Evolutionary conservation across 2,797 vertebrate genomes (phyloP).

Genomic region (Dendrocincla tyrannina): DNA sequence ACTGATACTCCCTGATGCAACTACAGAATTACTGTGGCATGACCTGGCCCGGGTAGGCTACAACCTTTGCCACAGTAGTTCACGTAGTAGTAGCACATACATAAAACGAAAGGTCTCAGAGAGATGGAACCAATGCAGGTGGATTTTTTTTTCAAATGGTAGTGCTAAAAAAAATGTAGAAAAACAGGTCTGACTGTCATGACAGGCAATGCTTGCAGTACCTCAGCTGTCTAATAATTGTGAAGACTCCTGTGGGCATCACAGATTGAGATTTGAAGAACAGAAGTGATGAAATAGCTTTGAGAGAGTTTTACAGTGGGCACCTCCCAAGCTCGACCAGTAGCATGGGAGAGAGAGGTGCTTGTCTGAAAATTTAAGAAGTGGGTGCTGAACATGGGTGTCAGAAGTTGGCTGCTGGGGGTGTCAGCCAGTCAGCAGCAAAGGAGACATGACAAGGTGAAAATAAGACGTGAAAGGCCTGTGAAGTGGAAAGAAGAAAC

Average conservation of each 20-base stretch:
- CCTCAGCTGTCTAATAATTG: neutral
- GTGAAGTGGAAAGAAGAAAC: conserved; percentile 9
- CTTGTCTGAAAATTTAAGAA: neutral
- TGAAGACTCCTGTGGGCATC: neutral
- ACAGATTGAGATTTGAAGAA: neutral
- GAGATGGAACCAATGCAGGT: neutral
- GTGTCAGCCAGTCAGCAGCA: neutral
- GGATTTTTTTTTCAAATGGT: neutral
- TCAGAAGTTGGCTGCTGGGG: neutral
- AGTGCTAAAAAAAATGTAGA: neutral
- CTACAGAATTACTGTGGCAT: neutral
- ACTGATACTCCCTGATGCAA: neutral
- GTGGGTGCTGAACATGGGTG: conserved; percentile 13
- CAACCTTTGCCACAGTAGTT: neutral
- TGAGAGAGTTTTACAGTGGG: neutral
- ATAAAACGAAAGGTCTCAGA: neutral
- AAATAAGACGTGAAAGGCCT: neutral
- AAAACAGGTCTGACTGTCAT: neutral
- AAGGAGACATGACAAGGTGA: neutral
- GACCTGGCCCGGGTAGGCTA: neutral
- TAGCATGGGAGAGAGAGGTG: neutral
- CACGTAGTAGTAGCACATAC: neutral
- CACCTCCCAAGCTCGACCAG: neutral
- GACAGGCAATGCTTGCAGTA: neutral
- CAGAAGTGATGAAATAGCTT: neutral